Evolutionary conservation across 2,113 vertebrate species (phyloP).

Genomic region (Verasper variegatus): DNA sequence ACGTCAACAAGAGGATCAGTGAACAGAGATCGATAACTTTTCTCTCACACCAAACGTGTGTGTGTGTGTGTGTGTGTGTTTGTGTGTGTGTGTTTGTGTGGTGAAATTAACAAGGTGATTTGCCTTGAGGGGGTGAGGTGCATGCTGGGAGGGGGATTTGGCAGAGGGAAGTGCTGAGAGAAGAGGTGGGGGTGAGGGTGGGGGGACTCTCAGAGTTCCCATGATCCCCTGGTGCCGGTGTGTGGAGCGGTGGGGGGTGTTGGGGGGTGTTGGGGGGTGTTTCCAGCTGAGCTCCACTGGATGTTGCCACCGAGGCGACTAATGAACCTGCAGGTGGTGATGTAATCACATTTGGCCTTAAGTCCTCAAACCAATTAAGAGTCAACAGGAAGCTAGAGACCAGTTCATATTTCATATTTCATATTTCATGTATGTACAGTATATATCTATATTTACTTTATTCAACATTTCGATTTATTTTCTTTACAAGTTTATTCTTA

Average conservation of each 20-base stretch:
- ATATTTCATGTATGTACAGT: neutral
- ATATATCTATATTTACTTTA: too few relatives aligned
- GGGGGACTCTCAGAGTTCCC: constrained; percentile 55
- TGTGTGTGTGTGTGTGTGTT: neutral
- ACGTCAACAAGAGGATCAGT: constrained; percentile 52
- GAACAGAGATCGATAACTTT: constrained; percentile 46
- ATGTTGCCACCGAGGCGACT: constrained; percentile 32
- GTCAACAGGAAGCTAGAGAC: constrained; percentile 38
- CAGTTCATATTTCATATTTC: neutral
- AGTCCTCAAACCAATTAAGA: constrained; percentile 59
- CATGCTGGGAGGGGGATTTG: constrained; percentile 63
- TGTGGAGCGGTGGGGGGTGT: neutral
- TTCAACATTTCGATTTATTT: too few relatives aligned
- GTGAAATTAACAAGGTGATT: constrained; percentile 56
- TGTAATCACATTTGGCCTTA: constrained; percentile 61
- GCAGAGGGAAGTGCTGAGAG: neutral
- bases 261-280: neutral
- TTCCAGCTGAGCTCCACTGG: constrained; percentile 54
- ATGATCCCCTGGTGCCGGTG: constrained; percentile 50
- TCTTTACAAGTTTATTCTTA: too few relatives aligned
- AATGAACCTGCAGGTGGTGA: constrained; percentile 58
- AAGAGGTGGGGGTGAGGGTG: neutral
- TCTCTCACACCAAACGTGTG: constrained; percentile 43
- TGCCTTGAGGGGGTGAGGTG: constrained; percentile 58
- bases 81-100: constrained; percentile 2